Conservation (phyloP, 2,888 invertebrate genomes). For the Penaeus monodon region DNA sequence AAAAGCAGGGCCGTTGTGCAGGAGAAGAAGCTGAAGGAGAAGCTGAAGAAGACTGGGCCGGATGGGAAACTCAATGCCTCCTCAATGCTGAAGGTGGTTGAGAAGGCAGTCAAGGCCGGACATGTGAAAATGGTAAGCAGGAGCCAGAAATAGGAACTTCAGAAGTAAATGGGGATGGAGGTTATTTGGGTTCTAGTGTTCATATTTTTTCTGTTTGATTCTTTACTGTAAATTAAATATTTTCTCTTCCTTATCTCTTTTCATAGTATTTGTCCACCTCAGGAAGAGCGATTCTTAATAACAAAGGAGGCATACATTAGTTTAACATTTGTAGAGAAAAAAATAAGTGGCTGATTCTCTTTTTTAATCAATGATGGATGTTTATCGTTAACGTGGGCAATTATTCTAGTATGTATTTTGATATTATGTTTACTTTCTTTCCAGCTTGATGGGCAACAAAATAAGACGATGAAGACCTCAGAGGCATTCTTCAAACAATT, state of each 20-base stretch:
- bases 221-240: no score
- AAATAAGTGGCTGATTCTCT: not conserved
- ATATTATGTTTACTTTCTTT: conserved; percentile 66
- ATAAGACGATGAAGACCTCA: conserved; percentile 78
- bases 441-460: conserved; percentile 70
- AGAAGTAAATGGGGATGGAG: no score
- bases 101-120: conserved; percentile 63
- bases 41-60: conserved; percentile 68
- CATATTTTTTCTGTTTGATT: no score
- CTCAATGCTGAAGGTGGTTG: conserved; percentile 48
- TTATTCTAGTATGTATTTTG: not conserved
- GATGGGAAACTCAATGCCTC: conserved; percentile 66
- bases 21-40: conserved; percentile 70
- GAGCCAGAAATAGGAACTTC: not conserved
- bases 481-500: conserved; percentile 88
- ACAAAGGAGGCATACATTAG: no score
- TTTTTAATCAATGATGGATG: not conserved
- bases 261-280: not conserved
- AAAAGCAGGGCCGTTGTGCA: conserved; percentile 71
- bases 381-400: conserved; percentile 62
- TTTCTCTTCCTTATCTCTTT: not conserved
- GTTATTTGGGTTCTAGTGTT: no score
- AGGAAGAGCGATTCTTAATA: no score
- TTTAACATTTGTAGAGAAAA: not conserved
- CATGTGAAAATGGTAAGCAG: conserved; percentile 62